Base-by-base conservation (phyloP, 1,140 invertebrate species). In the Zaprionus davidi region DNA sequence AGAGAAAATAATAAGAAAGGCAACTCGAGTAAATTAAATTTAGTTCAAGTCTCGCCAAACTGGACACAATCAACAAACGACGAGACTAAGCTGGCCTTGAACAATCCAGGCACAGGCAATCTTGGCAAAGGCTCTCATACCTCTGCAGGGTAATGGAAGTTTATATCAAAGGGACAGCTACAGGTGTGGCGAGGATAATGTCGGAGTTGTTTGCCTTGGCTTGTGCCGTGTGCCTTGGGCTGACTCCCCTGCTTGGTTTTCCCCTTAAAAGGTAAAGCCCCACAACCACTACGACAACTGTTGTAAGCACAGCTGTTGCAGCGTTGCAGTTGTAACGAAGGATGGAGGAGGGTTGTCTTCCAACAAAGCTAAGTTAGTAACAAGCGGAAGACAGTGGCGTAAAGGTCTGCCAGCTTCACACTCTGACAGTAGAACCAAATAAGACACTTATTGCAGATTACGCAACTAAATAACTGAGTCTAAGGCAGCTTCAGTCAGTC, bases 171-270 rank as follows among this genome's bases (percentile, higher is more conserved):
- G 28, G 60, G 28, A 38, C 44, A 76, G 73, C 60, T 76, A 76
- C 73, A 76, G 73, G 73, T 76, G 73, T 26, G 44, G 9, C 22
- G 36, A 62, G 59, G 49, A 63, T 64, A 63, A 70, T 51, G 51
- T 57, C 17, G 22, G 4, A 57, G 41, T 44, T 46, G 49, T 36
- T 70, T 70, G 67, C 36, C 22, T 24, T 17, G 34, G n/a, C n/a
- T 17, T 2, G 41, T 9, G 7, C 41, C 2, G 7, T 9, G 41
- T 44, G n/a, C 24, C 20, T 20, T 20, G 20, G 1, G 20, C 20
- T 20, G 20, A 20, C 20, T 20, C 20, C 20, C 12, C 5, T 58
- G 53, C 44, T 49, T 66, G 22, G 12, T 3, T 28, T 41, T n/a
- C 15, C 22, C 12, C 17, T 44, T 15, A 57, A 66, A 69, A 49